Conservation (phyloP, 2,113 vertebrate species). For the Pelecanus crispus region DNA sequence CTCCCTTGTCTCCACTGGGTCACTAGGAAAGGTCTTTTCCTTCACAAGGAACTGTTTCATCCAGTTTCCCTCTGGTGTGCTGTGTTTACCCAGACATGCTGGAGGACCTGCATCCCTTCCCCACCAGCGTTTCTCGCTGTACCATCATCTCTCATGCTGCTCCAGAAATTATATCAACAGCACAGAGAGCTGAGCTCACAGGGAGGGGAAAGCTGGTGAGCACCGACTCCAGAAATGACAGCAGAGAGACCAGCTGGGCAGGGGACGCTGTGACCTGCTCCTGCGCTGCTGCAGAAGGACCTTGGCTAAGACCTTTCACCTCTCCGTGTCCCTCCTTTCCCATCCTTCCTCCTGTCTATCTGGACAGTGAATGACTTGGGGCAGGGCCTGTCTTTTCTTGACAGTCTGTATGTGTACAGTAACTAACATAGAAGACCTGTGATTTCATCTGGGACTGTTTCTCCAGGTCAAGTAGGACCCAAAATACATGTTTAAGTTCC, state of each 20-base stretch:
- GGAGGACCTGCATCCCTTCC: background rate
- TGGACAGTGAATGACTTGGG: background rate
- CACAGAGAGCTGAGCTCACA: background rate
- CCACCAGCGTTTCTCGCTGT: background rate
- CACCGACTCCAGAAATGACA: accelerated
- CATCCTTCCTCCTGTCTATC: background rate
- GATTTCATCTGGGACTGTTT: background rate
- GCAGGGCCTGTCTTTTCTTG: background rate
- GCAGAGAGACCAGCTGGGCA: accelerated
- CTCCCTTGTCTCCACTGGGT: background rate
- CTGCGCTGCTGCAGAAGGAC: background rate
- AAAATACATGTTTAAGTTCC: background rate
- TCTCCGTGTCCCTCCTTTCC: background rate
- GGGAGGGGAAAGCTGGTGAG: background rate
- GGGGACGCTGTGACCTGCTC: background rate
- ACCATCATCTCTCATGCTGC: accelerated
- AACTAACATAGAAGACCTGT: background rate
- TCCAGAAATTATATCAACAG: background rate
- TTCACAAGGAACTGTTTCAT: background rate
- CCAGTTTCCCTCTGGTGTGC: background rate
- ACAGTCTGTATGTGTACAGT: background rate
- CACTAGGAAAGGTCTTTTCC: background rate
- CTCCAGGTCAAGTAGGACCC: background rate
- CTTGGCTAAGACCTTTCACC: background rate
- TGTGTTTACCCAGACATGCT: background rate